Conservation (phyloP, 2,888 invertebrate genomes). For the Aspidiotus rigidus region DNA sequence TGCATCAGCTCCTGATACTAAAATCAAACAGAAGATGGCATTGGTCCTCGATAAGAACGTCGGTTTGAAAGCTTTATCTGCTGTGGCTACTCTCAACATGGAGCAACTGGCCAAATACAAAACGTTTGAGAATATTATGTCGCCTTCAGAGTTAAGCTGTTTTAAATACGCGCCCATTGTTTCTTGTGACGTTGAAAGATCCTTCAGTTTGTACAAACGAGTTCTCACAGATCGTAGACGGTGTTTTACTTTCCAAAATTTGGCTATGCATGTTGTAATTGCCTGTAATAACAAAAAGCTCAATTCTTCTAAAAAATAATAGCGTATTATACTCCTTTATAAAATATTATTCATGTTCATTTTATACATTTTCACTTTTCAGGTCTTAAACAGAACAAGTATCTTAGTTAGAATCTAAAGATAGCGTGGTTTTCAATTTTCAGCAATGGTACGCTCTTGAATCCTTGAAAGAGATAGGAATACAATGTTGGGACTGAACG, state of each 20-base stretch:
- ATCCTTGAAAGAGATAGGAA: too few species aligned
- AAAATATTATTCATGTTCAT: too few species aligned
- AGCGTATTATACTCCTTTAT: too few species aligned
- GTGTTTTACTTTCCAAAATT: background rate
- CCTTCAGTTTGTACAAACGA: background rate
- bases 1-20: background rate
- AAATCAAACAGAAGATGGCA: background rate
- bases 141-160: background rate
- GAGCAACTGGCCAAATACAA: background rate
- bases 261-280: background rate
- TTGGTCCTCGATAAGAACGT: background rate
- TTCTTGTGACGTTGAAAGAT: background rate
- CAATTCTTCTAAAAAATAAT: too few species aligned
- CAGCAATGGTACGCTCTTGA: too few species aligned
- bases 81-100: background rate
- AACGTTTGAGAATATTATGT: background rate
- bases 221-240: constrained; percentile 1
- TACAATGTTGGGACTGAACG: too few species aligned
- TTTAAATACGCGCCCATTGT: background rate
- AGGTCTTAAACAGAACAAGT: too few species aligned
- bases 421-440: too few species aligned
- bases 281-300: too few species aligned
- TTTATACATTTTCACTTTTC: too few species aligned
- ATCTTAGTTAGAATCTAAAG: too few species aligned
- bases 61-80: background rate